phyloP scores from a whole-genome alignment of 2,888 invertebrate species.

The Plebejus anna region DNA sequence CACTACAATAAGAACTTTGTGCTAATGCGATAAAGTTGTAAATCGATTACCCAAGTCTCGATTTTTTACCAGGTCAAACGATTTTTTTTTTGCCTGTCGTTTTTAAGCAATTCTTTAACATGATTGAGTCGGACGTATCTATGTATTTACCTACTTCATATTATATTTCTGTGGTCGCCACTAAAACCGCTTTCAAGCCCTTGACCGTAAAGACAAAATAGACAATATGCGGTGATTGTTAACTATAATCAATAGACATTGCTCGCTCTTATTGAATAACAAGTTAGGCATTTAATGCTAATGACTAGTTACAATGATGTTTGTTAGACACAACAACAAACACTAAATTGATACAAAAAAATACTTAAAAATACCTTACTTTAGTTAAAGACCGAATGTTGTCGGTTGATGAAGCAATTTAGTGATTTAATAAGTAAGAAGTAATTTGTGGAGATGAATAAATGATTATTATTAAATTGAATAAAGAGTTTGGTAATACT shows the following conservation, averaged over 20 bases:
- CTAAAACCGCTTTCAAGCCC: slow-evolving; percentile 7
- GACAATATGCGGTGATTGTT: slow-evolving; percentile 6
- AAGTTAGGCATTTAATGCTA: slow-evolving; percentile 24
- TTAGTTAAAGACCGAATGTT: background rate
- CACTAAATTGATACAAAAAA: too few species aligned
- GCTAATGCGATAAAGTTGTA: too few species aligned
- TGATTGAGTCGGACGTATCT: background rate
- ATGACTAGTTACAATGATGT: background rate
- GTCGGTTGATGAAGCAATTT: background rate
- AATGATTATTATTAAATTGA: too few species aligned
- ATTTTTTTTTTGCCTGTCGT: background rate
- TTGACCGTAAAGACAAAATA: slow-evolving; percentile 12
- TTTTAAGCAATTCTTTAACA: background rate
- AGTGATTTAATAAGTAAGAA: too few species aligned
- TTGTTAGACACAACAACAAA: background rate
- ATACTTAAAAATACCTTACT: too few species aligned
- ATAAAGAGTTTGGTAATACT: too few species aligned
- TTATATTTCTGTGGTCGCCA: slow-evolving; percentile 18
- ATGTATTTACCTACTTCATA: background rate
- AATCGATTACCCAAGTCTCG: too few species aligned
- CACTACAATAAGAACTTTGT: background rate
- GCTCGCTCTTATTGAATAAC: background rate
- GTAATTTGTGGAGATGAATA: too few species aligned
- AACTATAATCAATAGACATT: slow-evolving; percentile 11
- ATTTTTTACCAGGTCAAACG: background rate